Percentiles rank a stretch among this genome's conserved stretches.
These are phyloP conservation scores for Acropternis orthonyx DNA, from an alignment of 2,797 vertebrate species.

Conservation along the genomic window DNA sequence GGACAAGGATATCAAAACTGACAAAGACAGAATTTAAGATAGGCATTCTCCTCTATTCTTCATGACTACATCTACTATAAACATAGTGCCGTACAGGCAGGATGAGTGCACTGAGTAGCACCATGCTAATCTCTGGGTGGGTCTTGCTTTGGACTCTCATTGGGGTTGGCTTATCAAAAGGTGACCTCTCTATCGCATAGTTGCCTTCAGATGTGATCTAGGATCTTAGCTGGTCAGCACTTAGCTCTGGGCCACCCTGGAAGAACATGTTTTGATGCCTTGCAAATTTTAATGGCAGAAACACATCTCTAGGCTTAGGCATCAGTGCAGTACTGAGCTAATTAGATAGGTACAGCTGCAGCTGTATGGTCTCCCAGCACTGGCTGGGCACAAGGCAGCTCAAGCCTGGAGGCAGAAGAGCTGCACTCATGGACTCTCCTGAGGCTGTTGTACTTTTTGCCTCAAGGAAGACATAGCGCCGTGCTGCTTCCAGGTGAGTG, in stretches of 20 bases:
- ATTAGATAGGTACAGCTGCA: not conserved
- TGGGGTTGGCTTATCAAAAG: not conserved
- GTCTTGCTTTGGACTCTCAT: not conserved
- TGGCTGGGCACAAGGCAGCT: not conserved
- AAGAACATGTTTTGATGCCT: not conserved
- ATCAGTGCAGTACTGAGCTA: not conserved
- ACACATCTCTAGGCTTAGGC: not conserved
- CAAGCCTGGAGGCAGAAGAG: not conserved
- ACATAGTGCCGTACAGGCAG: not conserved
- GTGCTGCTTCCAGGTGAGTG: fast-evolving
- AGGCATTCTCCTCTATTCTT: not conserved
- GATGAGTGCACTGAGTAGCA: not conserved
- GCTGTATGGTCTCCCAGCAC: not conserved
- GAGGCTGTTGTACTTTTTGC: not conserved
- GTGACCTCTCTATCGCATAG: not conserved
- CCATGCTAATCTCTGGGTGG: not conserved
- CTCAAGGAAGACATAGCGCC: fast-evolving
- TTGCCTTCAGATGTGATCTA: not conserved
- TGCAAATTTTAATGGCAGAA: not conserved
- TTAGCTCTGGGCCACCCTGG: not conserved
- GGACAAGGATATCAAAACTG: not conserved
- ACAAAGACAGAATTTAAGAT: not conserved
- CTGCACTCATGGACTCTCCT: fast-evolving
- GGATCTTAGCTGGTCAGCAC: not conserved
- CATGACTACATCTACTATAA: not conserved